Evolutionary conservation across 92 coral and sea anemone genomes (phyloP).

Genomic region (Porites lobata): DNA sequence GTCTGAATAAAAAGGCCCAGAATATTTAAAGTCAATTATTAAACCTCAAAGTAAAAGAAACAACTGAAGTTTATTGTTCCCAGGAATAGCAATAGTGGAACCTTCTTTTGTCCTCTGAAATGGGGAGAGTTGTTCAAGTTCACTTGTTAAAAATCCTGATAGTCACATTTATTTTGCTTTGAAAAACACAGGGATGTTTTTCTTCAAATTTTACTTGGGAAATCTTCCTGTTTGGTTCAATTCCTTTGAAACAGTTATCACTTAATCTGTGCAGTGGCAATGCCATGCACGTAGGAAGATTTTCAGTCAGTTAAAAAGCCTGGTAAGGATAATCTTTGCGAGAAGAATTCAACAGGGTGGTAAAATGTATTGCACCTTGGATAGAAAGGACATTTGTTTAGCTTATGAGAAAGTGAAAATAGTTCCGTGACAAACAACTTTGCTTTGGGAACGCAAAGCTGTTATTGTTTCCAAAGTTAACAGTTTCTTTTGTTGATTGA

Average conservation of each 20-base stretch:
- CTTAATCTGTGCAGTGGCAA: background rate
- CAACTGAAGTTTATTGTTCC: no score
- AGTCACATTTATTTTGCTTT: background rate
- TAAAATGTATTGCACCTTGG: background rate
- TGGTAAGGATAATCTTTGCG: background rate
- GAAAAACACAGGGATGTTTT: background rate
- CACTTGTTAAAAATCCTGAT: background rate
- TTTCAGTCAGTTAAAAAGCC: background rate
- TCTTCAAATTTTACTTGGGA: background rate
- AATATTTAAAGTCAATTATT: no score
- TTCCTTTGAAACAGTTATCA: slow-evolving; percentile 11
- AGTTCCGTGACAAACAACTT: background rate
- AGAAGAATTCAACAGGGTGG: background rate
- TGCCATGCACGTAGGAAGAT: background rate
- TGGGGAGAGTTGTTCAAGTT: background rate
- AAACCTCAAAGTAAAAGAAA: no score
- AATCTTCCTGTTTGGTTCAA: slow-evolving; percentile 10
- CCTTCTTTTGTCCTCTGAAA: background rate
- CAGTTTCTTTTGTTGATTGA: slow-evolving; percentile 3
- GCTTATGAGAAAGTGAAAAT: background rate
- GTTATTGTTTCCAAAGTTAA: slow-evolving; percentile 25
- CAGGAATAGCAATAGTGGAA: no score
- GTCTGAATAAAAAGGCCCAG: no score
- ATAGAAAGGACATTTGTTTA: background rate
- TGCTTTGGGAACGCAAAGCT: background rate